Percentiles rank a stretch among this genome's conserved stretches.
These are phyloP conservation scores for Sipha maydis DNA, from an alignment of 2,888 invertebrate species.

Conservation along the genomic window DNA sequence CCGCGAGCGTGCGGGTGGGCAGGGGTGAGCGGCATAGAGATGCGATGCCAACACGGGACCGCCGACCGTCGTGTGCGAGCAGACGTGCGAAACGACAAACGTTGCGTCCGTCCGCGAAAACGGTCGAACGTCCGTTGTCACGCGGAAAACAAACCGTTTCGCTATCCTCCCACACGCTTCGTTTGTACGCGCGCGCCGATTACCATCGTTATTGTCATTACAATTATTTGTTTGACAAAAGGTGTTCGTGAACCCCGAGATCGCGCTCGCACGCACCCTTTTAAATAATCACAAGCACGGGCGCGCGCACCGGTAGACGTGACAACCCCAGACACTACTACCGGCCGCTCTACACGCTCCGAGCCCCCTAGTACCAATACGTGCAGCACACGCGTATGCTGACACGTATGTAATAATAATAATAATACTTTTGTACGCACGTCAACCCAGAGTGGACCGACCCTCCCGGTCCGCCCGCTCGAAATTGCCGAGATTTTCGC, in stretches of 20 bases:
- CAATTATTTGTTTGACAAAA: conserved; percentile 36
- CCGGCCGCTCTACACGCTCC: background rate
- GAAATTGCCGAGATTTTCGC: conserved; percentile 12
- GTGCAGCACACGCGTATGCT: background rate
- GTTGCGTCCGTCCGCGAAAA: no score
- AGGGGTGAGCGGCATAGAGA: no score
- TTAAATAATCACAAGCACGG: no score
- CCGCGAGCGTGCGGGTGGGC: background rate
- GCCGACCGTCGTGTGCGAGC: no score
- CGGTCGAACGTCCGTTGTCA: background rate
- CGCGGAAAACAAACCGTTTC: no score
- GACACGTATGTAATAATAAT: conserved; percentile 16
- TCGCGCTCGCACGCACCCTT: background rate
- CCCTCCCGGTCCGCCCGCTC: background rate
- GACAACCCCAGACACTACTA: conserved; percentile 16
- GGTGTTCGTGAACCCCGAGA: background rate
- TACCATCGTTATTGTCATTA: conserved; percentile 6
- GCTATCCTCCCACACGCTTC: no score
- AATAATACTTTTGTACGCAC: conserved; percentile 3
- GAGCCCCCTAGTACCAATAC: background rate
- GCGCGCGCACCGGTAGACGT: background rate
- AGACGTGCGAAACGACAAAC: no score
- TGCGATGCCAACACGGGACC: no score
- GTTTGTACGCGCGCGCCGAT: background rate
- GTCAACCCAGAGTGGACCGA: background rate